A percentile compares a stretch with the other conserved stretches of the same genome.
phyloP scores from a whole-genome alignment of 2,797 vertebrate genomes.

The Myotis vivesi region DNA sequence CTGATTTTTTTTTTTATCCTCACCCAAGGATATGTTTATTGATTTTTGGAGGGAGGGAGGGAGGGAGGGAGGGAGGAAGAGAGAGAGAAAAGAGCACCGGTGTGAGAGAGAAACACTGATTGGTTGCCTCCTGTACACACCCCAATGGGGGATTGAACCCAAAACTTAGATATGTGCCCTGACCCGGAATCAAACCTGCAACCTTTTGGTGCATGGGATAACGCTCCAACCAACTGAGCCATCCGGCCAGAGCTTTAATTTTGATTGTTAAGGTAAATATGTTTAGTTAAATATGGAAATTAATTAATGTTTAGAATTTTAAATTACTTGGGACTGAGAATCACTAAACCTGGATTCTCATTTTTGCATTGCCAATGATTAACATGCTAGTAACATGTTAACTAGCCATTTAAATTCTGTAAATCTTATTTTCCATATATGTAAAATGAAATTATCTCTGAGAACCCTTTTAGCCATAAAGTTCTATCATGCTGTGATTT shows the following conservation, averaged over 20 bases:
- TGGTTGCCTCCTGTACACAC: not conserved
- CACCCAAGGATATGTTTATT: not conserved
- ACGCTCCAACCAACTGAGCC: too few relatives aligned
- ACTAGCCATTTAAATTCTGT: conserved; percentile 45
- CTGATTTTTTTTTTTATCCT: not conserved
- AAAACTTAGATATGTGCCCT: not conserved
- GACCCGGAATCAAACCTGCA: too few relatives aligned
- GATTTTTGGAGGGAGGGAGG: not conserved
- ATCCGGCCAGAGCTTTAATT: not conserved
- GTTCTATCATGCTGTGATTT: not conserved
- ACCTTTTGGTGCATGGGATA: too few relatives aligned
- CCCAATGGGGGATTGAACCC: not conserved
- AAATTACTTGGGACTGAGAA: not conserved
- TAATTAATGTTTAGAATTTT: conserved; percentile 38
- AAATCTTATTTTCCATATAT: conserved; percentile 54
- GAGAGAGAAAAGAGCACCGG: too few relatives aligned
- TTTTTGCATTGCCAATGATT: not conserved
- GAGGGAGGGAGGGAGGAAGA: too few relatives aligned
- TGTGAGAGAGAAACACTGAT: not conserved
- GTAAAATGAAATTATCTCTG: conserved; percentile 37
- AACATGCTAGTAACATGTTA: not conserved
- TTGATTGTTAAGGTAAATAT: conserved; percentile 24
- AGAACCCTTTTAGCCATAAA: not conserved
- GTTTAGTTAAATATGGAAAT: conserved; percentile 23
- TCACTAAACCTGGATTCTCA: conserved; percentile 44